phyloP scores from a whole-genome alignment of 2,888 invertebrate genomes.

The Cyclophora punctaria region DNA sequence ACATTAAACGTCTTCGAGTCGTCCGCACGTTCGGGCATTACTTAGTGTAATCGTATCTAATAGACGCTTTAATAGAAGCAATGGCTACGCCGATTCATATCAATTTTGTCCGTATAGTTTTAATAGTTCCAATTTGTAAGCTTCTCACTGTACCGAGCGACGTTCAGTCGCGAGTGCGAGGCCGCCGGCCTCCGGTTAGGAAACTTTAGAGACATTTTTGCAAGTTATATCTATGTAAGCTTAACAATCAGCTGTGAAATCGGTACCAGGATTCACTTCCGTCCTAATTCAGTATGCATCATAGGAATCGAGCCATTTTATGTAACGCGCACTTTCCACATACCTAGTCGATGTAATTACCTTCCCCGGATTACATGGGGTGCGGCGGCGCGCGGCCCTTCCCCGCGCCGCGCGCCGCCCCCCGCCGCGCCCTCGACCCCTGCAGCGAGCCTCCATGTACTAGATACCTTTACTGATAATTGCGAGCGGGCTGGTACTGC shows the following conservation, averaged over 20 bases:
- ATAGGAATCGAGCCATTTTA: constrained; percentile 75
- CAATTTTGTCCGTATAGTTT: constrained; percentile 74
- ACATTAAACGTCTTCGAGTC: constrained; percentile 44
- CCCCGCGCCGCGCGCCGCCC: constrained; percentile 23
- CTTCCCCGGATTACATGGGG: constrained; percentile 62
- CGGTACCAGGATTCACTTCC: constrained; percentile 75
- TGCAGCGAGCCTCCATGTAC: constrained; percentile 17
- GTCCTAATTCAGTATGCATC: constrained; percentile 74
- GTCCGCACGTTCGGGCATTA: constrained; percentile 47
- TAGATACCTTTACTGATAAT: constrained; percentile 25
- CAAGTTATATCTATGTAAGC: constrained; percentile 69
- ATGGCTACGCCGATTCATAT: constrained; percentile 73
- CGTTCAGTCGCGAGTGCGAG: constrained; percentile 50
- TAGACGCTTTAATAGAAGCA: constrained; percentile 65
- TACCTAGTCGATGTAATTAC: constrained; percentile 63
- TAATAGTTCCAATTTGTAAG: constrained; percentile 71
- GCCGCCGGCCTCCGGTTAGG: constrained; percentile 49
- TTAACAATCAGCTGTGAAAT: constrained; percentile 72
- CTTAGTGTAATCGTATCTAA: constrained; percentile 61
- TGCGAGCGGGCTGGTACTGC: constrained; percentile 69
- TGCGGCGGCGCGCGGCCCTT: constrained; percentile 24
- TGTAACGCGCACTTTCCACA: constrained; percentile 69
- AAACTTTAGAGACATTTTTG: constrained; percentile 64
- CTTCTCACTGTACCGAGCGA: constrained; percentile 64
- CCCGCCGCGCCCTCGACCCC: constrained; percentile 13